These are phyloP conservation scores for Synodontis membranacea DNA, from an alignment of 2,113 vertebrate genomes.

Conservation along the genomic window DNA sequence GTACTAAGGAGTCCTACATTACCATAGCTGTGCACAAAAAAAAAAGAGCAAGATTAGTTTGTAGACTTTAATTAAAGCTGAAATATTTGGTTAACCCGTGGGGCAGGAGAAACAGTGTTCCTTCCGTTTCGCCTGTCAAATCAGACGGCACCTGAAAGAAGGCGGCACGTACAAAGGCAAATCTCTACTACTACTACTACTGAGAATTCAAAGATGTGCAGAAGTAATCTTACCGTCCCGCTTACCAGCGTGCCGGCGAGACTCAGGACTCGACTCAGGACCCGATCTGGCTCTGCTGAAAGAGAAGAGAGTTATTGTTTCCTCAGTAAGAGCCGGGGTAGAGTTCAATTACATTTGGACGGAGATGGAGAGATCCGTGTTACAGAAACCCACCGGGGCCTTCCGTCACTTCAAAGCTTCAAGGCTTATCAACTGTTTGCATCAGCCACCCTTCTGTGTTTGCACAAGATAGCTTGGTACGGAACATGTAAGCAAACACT, in stretches of 20 bases:
- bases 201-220: constrained; percentile 30
- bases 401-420: constrained; percentile 55
- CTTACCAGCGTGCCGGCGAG: constrained; percentile 6
- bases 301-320: constrained; percentile 51
- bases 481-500: constrained; percentile 47
- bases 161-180: constrained; percentile 13
- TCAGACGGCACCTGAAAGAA: constrained; percentile 37
- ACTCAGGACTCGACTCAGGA: constrained; percentile 39
- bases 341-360: constrained; percentile 50
- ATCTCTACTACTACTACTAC: not conserved
- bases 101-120: not conserved
- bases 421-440: constrained; percentile 42
- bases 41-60: not conserved
- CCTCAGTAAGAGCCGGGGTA: constrained; percentile 28
- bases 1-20: not conserved
- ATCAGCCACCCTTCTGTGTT: constrained; percentile 48
- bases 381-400: constrained; percentile 37
- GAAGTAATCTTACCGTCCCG: constrained; percentile 40
- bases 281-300: constrained; percentile 39
- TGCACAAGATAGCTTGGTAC: constrained; percentile 45
- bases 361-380: constrained; percentile 49
- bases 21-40: not conserved
- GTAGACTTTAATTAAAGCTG: constrained; percentile 35
- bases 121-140: constrained; percentile 31
- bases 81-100: constrained; percentile 43